Base-by-base conservation (phyloP, 1,140 invertebrate genomes). In the Pseudoatta argentina region DNA sequence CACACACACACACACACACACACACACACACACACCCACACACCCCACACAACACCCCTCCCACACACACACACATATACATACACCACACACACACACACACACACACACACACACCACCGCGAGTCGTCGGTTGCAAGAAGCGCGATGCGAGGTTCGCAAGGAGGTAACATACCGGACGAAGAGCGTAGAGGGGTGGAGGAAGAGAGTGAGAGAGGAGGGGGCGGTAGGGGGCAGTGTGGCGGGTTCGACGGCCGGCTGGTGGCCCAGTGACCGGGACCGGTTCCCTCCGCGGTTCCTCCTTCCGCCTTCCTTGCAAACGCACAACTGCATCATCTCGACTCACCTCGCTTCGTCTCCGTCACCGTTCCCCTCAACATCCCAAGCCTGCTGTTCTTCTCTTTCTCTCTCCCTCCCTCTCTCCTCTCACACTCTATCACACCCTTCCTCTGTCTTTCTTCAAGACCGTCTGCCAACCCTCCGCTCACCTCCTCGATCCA, bases 231-330 rank as follows among this genome's bases (percentile, higher is more conserved):
- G 90, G 91, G 93, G 91, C 91, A 92, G 91, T 91, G 91, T 93
- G 93, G 92, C 92, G 94, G 91, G 94, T 95, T 95, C 95, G 94
- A 94, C 93, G 95, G 92, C 94, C 94, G 94, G 94, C 94, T 94
- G 94, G 94, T 95, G 94, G 93, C 94, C 94, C 94, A 95, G 94
- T 95, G 94, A 95, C 94, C 94, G 93, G 94, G 94, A 95, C 94
- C 94, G 94, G 94, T 95, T 95, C 94, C 94, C 94, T 95, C 93
- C 92, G 92, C 93, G 93, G 93, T 95, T 95, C 94, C 94, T 94
- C 94, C 94, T 95, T 95, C 94, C 94, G 94, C 94, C 94, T 95
- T 95, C 94, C 94, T 95, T 94, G 94, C 94, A 93, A 95, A 95
- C 94, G 94, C 94, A 95, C 93, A 94, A 95, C 94, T 94, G 94